A percentile compares a stretch with the other conserved stretches of the same genome.
These are phyloP conservation scores for Triplophysa dalaica DNA, from an alignment of 2,113 vertebrate species.

Conservation along the genomic window DNA sequence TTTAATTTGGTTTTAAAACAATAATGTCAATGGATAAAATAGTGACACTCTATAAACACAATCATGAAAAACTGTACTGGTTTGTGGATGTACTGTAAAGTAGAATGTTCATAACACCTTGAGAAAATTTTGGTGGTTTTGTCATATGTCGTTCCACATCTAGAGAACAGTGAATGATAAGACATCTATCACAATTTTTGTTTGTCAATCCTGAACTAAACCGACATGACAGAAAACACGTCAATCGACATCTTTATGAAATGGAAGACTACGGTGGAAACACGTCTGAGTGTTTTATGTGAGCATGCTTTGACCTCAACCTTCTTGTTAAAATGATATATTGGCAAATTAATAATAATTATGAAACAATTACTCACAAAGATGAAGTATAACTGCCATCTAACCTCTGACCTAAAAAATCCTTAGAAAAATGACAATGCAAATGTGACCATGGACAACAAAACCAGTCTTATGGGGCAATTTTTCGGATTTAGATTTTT, in stretches of 20 bases:
- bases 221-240: not conserved
- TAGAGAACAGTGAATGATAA: not conserved
- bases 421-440: not conserved
- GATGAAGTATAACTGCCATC: not conserved
- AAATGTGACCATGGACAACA: not conserved
- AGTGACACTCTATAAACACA: not conserved
- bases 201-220: constrained; percentile 15
- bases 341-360: not conserved
- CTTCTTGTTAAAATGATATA: not conserved
- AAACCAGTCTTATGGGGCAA: no score
- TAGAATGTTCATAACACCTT: no score
- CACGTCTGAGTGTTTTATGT: not conserved
- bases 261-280: not conserved
- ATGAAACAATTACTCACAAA: not conserved
- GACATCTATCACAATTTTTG: not conserved
- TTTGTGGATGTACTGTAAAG: not conserved
- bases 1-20: not conserved
- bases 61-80: not conserved
- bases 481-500: no score
- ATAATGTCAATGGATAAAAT: not conserved
- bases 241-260: not conserved
- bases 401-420: not conserved
- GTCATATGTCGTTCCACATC: not conserved
- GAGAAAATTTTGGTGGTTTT: no score
- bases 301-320: not conserved